A percentile compares a stretch with the other conserved stretches of the same genome.
Evolutionary conservation across 35 echinoderm and acorn worm species (phyloP).

Genomic region (Anneissia japonica): DNA sequence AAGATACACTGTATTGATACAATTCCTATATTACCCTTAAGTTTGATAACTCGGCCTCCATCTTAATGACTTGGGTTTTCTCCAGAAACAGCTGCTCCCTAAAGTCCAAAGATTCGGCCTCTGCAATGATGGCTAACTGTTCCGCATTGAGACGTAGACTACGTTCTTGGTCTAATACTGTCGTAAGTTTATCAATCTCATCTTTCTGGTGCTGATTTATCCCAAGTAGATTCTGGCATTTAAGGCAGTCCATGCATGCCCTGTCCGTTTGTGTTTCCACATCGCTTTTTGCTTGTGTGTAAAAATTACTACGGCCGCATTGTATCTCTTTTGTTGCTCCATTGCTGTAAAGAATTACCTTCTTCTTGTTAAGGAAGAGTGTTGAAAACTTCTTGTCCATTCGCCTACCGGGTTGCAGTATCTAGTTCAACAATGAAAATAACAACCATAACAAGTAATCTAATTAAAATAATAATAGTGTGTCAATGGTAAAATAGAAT

Average conservation of each 20-base stretch:
- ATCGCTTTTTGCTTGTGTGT: not conserved
- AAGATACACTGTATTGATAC: too few relatives aligned
- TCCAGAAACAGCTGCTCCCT: not conserved
- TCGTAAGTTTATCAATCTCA: not conserved
- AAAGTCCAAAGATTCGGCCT: not conserved
- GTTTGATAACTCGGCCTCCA: not conserved
- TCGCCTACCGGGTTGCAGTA: too few relatives aligned
- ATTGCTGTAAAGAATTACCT: not conserved
- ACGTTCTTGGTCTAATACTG: not conserved
- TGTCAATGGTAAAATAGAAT: too few relatives aligned
- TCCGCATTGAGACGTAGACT: not conserved
- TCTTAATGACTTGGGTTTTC: not conserved
- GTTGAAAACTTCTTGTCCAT: not conserved
- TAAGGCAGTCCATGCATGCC: not conserved
- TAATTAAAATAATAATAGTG: too few relatives aligned
- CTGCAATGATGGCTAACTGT: not conserved
- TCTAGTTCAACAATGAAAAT: too few relatives aligned
- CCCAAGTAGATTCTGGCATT: not conserved
- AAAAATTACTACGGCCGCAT: not conserved
- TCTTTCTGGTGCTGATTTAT: not conserved
- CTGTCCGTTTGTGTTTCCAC: not conserved
- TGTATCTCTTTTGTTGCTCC: not conserved
- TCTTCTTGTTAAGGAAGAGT: not conserved
- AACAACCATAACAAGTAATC: too few relatives aligned
- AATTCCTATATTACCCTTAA: not conserved